Conservation (phyloP, 2,888 invertebrate species). For the Apomyelois bistriatella region DNA sequence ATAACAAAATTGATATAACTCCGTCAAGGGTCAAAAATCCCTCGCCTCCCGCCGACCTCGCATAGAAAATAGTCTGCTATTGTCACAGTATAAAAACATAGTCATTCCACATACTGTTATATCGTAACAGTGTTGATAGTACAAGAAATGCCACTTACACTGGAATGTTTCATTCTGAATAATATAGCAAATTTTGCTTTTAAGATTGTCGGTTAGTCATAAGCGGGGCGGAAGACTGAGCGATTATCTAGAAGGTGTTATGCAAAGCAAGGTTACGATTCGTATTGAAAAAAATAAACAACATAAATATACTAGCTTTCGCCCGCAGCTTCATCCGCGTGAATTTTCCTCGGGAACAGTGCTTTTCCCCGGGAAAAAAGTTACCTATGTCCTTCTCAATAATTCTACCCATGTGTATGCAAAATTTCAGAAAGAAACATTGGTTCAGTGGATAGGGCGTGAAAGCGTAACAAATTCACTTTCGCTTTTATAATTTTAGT, state of each 20-base stretch:
- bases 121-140: constrained; percentile 24
- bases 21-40: background rate
- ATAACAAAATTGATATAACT: too few species aligned
- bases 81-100: constrained; percentile 14
- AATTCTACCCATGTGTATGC: too few species aligned
- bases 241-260: background rate
- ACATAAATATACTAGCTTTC: too few species aligned
- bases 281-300: background rate
- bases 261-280: background rate
- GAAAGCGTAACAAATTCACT: too few species aligned
- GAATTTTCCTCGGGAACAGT: too few species aligned
- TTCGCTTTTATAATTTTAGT: too few species aligned
- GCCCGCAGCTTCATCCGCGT: too few species aligned
- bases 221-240: constrained; percentile 24
- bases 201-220: constrained; percentile 9
- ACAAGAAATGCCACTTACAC: constrained; percentile 43
- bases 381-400: too few species aligned
- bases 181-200: constrained; percentile 35
- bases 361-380: too few species aligned
- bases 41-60: background rate
- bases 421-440: too few species aligned
- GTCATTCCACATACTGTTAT: constrained; percentile 4
- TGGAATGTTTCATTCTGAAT: constrained; percentile 40
- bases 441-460: too few species aligned
- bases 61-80: background rate